These are phyloP conservation scores for Lipophrys pholis DNA, from an alignment of 2,113 vertebrate genomes.

Conservation along the genomic window DNA sequence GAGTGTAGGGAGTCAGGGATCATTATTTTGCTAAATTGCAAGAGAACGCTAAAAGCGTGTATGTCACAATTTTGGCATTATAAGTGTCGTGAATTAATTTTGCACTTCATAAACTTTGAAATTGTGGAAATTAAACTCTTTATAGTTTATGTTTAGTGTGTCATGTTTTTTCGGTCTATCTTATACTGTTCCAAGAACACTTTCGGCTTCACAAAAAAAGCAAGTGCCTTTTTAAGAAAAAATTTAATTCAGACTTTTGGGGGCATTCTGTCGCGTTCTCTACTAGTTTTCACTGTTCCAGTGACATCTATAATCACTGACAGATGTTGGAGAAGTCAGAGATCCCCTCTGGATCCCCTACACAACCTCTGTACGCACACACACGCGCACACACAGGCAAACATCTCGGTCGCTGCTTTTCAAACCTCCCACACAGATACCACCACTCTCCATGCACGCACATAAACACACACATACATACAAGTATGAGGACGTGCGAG, in stretches of 20 bases:
- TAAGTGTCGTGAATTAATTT: too few species aligned
- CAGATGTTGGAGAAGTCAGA: constrained; percentile 72
- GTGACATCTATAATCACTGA: constrained; percentile 76
- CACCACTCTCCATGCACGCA: constrained; percentile 47
- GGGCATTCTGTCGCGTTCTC: constrained; percentile 51
- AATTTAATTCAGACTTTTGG: constrained; percentile 13
- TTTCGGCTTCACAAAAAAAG: too few species aligned
- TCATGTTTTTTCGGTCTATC: neutral
- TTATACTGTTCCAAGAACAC: too few species aligned
- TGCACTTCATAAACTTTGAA: too few species aligned
- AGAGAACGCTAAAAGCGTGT: neutral
- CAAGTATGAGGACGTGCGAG: constrained; percentile 14
- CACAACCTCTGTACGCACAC: constrained; percentile 12
- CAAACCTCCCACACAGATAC: constrained; percentile 77
- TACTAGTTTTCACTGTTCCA: constrained; percentile 58
- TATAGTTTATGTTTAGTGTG: neutral
- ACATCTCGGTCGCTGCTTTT: constrained; percentile 60
- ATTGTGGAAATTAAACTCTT: too few species aligned
- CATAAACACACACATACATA: constrained; percentile 33
- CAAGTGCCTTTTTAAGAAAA: too few species aligned
- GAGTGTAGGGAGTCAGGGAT: neutral
- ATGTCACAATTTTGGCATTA: neutral
- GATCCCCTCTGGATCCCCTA: constrained; percentile 44
- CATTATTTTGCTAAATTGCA: neutral
- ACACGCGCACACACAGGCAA: constrained; percentile 27